Evolutionary conservation across 1,140 invertebrate species (phyloP), one percentile per base, ranked within the genome.

Genomic region (Psix sp.): DNA sequence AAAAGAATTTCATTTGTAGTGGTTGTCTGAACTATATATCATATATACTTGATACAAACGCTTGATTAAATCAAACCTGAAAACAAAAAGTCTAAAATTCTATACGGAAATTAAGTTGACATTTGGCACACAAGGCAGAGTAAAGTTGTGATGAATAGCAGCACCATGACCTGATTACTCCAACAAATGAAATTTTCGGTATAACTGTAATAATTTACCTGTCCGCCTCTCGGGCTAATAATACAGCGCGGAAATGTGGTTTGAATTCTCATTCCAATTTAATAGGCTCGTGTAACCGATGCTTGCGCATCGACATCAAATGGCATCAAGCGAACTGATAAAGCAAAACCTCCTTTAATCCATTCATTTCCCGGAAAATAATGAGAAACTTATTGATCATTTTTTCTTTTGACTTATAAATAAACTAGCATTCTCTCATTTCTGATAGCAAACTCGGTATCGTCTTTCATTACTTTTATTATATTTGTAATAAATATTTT

Each of bases 111-210:
- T 29, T n/a, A 7, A 10, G 26, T 29, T 29, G 26, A 29, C 26
- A 29, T n/a, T 10, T 10, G 7, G 26, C 24, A 17, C n/a, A 16
- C 21, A 36, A 46, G 16, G n/a, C n/a, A n/a, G 16, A 57, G 18
- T 10, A 15, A 26, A 14, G 48, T 54, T 65, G 48, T 56, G 51
- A 66, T 66, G 40, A 66, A 66, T 66, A 56, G 26, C 35, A 33
- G 35, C 38, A 24, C 31, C 14, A 46, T 59, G 48, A 57, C 56
- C 60, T 71, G 65, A 75, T 77, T 78, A 78, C 13, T 45, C 56
- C 45, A 36, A 75, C 49, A 52, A 77, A 76, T 71, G 62, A 70
- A 76, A 77, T 76, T 76, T 78, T 52, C 60, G 62, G 74, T 68
- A 72, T 36, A 56, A 57, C 48, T 45, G 38, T 48, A 65, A 65